Evolutionary conservation across 2,888 invertebrate species (phyloP).

Genomic region (Hesperia comma): DNA sequence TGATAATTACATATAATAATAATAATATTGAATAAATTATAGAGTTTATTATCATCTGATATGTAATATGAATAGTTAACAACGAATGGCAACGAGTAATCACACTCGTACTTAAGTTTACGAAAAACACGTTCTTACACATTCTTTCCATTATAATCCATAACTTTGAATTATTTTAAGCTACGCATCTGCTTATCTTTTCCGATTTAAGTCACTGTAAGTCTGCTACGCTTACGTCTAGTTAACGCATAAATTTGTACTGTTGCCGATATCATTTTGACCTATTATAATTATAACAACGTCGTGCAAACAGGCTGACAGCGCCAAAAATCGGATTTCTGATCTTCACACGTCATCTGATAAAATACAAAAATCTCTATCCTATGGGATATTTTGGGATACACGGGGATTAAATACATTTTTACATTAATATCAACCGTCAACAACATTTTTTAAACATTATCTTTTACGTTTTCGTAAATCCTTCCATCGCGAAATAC

Average conservation of each 20-base stretch:
- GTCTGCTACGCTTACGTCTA: conserved; percentile 6
- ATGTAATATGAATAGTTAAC: conserved; percentile 55
- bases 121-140: conserved; percentile 4
- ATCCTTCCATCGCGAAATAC: conserved; percentile 17
- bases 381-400: conserved; percentile 64
- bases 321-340: conserved; percentile 9
- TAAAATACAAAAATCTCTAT: conserved; percentile 50
- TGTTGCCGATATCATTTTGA: conserved; percentile 8
- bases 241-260: conserved; percentile 12
- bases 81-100: conserved; percentile 20
- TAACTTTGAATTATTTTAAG: conserved; percentile 36
- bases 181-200: background rate
- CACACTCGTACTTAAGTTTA: background rate
- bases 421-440: conserved; percentile 69
- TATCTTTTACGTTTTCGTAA: conserved; percentile 36
- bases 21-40: conserved; percentile 55
- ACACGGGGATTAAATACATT: conserved; percentile 73
- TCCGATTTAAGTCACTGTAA: conserved; percentile 9
- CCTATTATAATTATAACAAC: conserved; percentile 16
- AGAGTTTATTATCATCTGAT: conserved; percentile 71
- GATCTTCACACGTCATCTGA: background rate
- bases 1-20: conserved; percentile 47
- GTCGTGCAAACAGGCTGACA: conserved; percentile 9
- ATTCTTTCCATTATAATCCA: conserved; percentile 43
- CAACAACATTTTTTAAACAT: conserved; percentile 73